Conservation (phyloP, 2,797 vertebrate species). For the Hyperoplus immaculatus region DNA sequence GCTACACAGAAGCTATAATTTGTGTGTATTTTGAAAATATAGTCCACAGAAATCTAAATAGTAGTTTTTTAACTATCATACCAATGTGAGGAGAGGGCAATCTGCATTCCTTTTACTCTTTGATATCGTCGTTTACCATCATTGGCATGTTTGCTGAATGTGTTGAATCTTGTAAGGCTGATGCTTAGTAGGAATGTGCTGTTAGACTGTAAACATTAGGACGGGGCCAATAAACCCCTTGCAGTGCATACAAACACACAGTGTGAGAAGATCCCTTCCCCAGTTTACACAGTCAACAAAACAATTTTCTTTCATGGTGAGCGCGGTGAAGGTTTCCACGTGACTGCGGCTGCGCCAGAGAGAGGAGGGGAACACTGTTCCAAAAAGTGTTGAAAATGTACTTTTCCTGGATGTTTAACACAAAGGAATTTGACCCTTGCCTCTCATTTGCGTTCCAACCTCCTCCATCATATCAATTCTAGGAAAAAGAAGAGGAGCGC, state of each 20-base stretch:
- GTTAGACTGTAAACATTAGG: conserved; percentile 57
- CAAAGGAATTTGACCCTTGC: conserved; percentile 74
- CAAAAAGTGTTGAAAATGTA: conserved; percentile 48
- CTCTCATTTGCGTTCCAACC: conserved; percentile 57
- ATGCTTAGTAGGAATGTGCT: conserved; percentile 54
- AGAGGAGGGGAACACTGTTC: conserved; percentile 11
- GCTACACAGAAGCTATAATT: background rate
- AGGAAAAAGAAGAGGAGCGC: conserved; percentile 35
- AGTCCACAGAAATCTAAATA: background rate
- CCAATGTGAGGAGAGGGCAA: background rate
- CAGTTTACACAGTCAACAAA: conserved; percentile 58
- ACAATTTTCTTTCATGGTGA: conserved; percentile 27
- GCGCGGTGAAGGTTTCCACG: conserved; percentile 38
- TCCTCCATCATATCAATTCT: conserved; percentile 70
- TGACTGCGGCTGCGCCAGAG: conserved; percentile 43
- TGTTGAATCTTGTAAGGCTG: background rate
- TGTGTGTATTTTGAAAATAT: background rate
- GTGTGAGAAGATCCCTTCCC: conserved; percentile 49
- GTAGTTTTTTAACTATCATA: background rate
- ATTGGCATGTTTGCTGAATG: background rate
- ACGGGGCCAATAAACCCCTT: conserved; percentile 39
- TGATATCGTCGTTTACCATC: conserved; percentile 28
- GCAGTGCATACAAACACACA: conserved; percentile 51
- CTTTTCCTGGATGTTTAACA: conserved; percentile 53
- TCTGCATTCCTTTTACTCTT: conserved; percentile 11